Evolutionary conservation across 2,888 invertebrate species (phyloP), one percentile per base, ranked within the genome.

Genomic region (Athrips mouffetella): DNA sequence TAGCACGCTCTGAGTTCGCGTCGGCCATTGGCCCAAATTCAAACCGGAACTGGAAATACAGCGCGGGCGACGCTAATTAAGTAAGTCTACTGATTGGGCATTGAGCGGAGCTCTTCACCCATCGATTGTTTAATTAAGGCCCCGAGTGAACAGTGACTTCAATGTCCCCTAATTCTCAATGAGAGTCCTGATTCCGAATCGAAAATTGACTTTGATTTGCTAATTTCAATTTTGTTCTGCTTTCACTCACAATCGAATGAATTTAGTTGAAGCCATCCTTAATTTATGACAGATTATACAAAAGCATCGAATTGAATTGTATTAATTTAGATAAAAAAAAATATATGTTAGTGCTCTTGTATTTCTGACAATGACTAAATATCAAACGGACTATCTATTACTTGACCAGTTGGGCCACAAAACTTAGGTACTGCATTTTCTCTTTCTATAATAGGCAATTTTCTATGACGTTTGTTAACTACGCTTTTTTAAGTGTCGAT

Each of bases 31-130:
- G 79, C 67, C 62, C 52, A 54, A 61, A 60, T 70, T 66, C 62
- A 55, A 70, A 76, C 73, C 76, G 73, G 63, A 73, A 63, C 64
- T 65, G 68, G 70, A 60, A 65, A 60, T 57, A 55, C 50, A 50
- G 54, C 59, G 53, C 58, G 57, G 65, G 63, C 61, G 63, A 55
- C 67, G 65, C 67, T 76, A 78, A 79, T 78, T 73, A 70, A n/a
- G n/a, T n/a, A n/a, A n/a, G n/a, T n/a, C n/a, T 57, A 76, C 75
- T 75, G 72, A 79, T 79, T 76, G 75, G 67, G 68, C 60, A 65
- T 66, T 54, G 50, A 49, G 16, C 47, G 48, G 35, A 48, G 48
- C 25, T 27, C 39, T 35, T 6, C 31, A 13, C 31, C 15, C 31
- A 31, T 5, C 8, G 13, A 37, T 37, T 37, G 21, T 37, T 21